A percentile compares a stretch with the other conserved stretches of the same genome.
Evolutionary conservation across 2,113 vertebrate species (phyloP).

Genomic region (Rhodinocichla rosea): DNA sequence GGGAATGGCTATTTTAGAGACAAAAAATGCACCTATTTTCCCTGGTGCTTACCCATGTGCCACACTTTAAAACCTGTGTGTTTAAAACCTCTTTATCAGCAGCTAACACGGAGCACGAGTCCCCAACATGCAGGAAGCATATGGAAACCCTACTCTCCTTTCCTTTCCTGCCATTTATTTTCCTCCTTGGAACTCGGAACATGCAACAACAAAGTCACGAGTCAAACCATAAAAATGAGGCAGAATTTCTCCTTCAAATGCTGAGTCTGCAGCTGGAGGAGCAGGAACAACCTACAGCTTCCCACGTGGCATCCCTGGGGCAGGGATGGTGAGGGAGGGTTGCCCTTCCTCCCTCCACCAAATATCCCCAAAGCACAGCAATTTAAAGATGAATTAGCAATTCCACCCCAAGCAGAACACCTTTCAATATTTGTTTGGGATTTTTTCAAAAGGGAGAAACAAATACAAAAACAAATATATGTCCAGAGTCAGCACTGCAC

Average conservation of each 20-base stretch:
- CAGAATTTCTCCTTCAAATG: not conserved
- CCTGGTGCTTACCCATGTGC: not conserved
- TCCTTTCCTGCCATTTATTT: not conserved
- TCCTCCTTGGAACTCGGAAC: not conserved
- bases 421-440: not conserved
- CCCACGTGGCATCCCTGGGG: not conserved
- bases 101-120: not conserved
- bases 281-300: not conserved
- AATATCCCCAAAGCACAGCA: not conserved
- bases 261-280: not conserved
- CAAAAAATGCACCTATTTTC: not conserved
- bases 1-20: not conserved
- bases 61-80: not conserved
- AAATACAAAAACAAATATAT: not conserved
- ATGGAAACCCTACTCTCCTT: not conserved
- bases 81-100: slow-evolving; percentile 36
- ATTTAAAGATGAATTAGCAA: not conserved
- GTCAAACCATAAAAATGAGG: not conserved
- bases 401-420: not conserved
- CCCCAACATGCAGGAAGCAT: not conserved
- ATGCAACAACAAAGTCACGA: not conserved
- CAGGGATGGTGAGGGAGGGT: not conserved
- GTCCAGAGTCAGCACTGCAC: not conserved
- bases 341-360: not conserved
- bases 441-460: not conserved